Evolutionary conservation across 2,888 invertebrate species (phyloP), one percentile per base, ranked within the genome.

Genomic region (Philereme vetulata): DNA sequence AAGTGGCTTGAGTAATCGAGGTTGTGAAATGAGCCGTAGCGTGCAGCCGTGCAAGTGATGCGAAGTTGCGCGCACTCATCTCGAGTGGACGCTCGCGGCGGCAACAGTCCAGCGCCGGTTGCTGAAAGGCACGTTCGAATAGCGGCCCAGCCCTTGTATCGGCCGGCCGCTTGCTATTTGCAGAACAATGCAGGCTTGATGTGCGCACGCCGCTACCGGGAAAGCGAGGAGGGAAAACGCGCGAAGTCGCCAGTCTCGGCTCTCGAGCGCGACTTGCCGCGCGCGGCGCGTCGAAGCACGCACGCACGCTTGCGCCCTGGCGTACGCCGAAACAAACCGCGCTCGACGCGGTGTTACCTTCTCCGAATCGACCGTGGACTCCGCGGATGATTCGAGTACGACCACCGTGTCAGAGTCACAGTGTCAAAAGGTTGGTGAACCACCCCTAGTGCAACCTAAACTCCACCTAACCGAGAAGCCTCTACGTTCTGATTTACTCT

Each of bases 391-490:
- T 62, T 58, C 58, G 33, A 62, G 62, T 54, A 81, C 84, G 76
- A 76, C 86, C 84, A 81, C 84, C 82, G 85, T 86, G 84, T 81
- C 90, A 82, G 90, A 91, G 80, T 76, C 88, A 86, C 90, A 85
- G 89, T 91, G 91, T 89, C 91, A 91, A 88, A 91, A 91, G 91
- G 91, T 91, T 90, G 86, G 91, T 91, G 89, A 89, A 80, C 86
- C 76, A 76, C 70, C 68, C 71, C 47, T 68, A 74, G 81, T 81
- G 80, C 82, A 84, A 71, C 68, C 78, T 66, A 85, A 88, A 84
- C 74, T 74, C 71, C 80, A 84, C 81, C 76, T 79, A 81, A 78
- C 56, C 47, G 69, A 45, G 64, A 64, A 69, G 71, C 69, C 48
- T 65, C 48, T 72, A 81, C 64, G 76, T 76, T 68, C 72, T 62